Evolutionary conservation across 2,888 invertebrate genomes (phyloP).

Genomic region (Sphaerophoria taeniata): DNA sequence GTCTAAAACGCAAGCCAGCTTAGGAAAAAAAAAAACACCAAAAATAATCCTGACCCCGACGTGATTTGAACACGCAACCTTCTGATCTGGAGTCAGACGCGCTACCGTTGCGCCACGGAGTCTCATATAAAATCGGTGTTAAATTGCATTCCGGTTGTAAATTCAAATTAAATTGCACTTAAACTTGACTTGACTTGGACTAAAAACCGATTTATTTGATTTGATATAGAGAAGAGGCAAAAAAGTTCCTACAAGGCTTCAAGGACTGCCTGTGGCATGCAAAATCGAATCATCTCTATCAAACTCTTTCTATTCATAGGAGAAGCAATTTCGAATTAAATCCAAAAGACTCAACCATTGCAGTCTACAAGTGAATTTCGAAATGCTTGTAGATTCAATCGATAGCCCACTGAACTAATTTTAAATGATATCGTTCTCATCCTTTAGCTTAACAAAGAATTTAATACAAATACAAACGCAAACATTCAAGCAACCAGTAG

Average conservation of each 20-base stretch:
- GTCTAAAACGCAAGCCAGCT: no score
- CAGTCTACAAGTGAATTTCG: no score
- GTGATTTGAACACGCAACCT: conserved; percentile 80
- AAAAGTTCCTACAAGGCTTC: no score
- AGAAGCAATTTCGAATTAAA: no score
- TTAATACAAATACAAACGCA: not conserved
- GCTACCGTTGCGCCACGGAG: conserved; percentile 80
- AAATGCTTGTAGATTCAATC: conserved; percentile 37
- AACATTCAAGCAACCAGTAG: conserved; percentile 4
- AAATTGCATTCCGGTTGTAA: not conserved
- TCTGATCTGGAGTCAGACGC: conserved; percentile 79
- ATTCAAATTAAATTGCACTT: not conserved
- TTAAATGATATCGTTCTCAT: conserved; percentile 42
- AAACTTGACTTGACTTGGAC: no score
- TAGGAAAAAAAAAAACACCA: conserved; percentile 3
- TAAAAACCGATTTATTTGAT: no score
- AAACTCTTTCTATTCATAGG: no score
- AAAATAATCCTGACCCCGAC: conserved; percentile 76
- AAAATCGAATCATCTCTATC: no score
- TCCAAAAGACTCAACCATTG: no score
- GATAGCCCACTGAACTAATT: conserved; percentile 73
- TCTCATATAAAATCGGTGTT: conserved; percentile 31
- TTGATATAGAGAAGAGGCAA: no score
- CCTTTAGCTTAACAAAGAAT: conserved; percentile 14
- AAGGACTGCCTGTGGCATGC: no score